phyloP scores from a whole-genome alignment of 2,113 vertebrate species.

The Thunnus thynnus region DNA sequence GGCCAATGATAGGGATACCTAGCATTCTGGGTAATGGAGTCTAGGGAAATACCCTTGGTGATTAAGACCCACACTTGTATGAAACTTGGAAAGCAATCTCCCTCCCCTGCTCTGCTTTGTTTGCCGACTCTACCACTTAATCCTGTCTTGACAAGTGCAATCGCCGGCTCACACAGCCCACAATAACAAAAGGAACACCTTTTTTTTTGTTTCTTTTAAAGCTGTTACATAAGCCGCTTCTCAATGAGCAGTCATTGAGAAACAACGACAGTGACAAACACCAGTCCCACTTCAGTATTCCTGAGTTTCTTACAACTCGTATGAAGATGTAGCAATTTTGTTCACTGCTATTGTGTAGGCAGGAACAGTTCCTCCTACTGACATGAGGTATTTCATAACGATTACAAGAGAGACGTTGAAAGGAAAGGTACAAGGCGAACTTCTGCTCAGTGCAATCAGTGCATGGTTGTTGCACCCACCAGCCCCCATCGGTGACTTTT shows the following conservation, averaged over 20 bases:
- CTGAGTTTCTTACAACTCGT: constrained; percentile 29
- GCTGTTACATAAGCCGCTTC: constrained; percentile 34
- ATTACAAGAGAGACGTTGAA: constrained; percentile 24
- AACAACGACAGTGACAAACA: not conserved
- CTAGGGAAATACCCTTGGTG: constrained; percentile 16
- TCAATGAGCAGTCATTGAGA: constrained; percentile 27
- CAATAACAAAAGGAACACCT: constrained; percentile 11
- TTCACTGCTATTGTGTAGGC: constrained; percentile 43
- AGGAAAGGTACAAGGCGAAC: not conserved
- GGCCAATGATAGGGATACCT: not conserved
- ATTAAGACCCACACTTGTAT: constrained; percentile 18
- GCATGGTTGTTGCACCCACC: constrained; percentile 4
- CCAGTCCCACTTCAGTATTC: constrained; percentile 1
- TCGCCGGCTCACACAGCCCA: constrained; percentile 31
- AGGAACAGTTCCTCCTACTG: constrained; percentile 53
- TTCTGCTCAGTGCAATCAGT: constrained; percentile 27
- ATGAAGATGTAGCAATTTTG: constrained; percentile 39
- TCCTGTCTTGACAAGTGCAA: constrained; percentile 40
- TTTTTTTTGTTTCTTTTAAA: constrained; percentile 24
- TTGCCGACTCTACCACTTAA: constrained; percentile 25
- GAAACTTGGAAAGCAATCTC: not conserved
- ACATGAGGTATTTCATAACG: constrained; percentile 58
- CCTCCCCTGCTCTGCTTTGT: constrained; percentile 9
- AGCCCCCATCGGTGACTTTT: not conserved
- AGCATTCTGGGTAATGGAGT: constrained; percentile 48